Evolutionary conservation across 2,113 vertebrate genomes (phyloP).

Genomic region (Hemichromis elongatus): DNA sequence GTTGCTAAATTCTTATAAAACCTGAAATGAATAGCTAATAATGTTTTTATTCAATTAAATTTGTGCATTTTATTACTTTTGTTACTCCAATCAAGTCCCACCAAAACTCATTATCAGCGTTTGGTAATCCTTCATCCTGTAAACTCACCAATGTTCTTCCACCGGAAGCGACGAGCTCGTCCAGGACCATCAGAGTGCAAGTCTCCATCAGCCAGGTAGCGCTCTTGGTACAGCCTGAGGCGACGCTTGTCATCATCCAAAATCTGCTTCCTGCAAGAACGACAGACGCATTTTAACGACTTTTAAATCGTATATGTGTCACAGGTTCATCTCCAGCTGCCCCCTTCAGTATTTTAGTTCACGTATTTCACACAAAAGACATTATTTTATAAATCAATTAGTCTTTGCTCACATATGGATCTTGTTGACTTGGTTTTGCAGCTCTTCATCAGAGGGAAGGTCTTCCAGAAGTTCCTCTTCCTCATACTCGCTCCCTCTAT

Average conservation of each 20-base stretch:
- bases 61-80: neutral
- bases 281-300: neutral
- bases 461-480: slow-evolving; percentile 89
- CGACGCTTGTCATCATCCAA: slow-evolving; percentile 91
- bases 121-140: neutral
- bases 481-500: slow-evolving; percentile 85
- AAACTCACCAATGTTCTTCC: slow-evolving; percentile 88
- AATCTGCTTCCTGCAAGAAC: slow-evolving; percentile 83
- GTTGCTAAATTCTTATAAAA: neutral
- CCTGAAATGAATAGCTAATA: neutral
- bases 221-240: slow-evolving; percentile 89
- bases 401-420: slow-evolving; percentile 87
- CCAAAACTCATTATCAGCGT: neutral
- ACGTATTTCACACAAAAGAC: neutral
- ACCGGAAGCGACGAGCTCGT: slow-evolving; percentile 86
- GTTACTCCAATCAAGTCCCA: neutral
- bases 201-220: slow-evolving; percentile 90
- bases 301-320: neutral
- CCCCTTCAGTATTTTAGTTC: neutral
- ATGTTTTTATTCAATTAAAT: neutral
- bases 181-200: slow-evolving; percentile 93
- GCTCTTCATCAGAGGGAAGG: slow-evolving; percentile 86
- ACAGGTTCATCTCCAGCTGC: fast-evolving
- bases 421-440: slow-evolving; percentile 91
- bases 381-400: fast-evolving